Conservation (phyloP, 2,113 vertebrate species). For the Neolamprologus toae region DNA sequence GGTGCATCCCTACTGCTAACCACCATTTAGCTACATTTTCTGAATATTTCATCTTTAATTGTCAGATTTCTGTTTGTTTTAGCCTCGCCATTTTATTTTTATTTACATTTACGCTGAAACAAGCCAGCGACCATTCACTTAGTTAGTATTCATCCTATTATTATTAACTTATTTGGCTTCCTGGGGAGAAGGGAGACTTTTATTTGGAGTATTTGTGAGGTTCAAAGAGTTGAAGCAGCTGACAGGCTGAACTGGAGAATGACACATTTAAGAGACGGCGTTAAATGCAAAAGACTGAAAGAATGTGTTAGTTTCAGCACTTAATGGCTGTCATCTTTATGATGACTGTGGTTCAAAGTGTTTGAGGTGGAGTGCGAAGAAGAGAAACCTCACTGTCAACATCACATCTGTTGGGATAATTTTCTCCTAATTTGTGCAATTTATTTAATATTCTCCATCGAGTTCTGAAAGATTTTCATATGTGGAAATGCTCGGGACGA, state of each 20-base stretch:
- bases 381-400: neutral
- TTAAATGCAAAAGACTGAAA: neutral
- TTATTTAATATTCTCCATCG: fast-evolving
- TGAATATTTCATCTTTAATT: neutral
- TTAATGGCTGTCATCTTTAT: fast-evolving
- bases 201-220: neutral
- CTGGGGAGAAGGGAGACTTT: neutral
- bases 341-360: neutral
- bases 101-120: fast-evolving
- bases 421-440: neutral
- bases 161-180: neutral
- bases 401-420: fast-evolving
- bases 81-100: neutral
- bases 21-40: neutral
- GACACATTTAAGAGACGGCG: fast-evolving
- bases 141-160: neutral
- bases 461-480: neutral
- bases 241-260: fast-evolving
- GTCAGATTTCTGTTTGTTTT: neutral
- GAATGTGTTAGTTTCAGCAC: neutral
- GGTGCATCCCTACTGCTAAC: no score
- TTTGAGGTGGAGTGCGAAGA: neutral
- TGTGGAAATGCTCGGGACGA: fast-evolving
- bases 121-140: fast-evolving
- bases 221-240: neutral